Conservation (phyloP, 2,113 vertebrate species). For the Aldabrachelys gigantea region DNA sequence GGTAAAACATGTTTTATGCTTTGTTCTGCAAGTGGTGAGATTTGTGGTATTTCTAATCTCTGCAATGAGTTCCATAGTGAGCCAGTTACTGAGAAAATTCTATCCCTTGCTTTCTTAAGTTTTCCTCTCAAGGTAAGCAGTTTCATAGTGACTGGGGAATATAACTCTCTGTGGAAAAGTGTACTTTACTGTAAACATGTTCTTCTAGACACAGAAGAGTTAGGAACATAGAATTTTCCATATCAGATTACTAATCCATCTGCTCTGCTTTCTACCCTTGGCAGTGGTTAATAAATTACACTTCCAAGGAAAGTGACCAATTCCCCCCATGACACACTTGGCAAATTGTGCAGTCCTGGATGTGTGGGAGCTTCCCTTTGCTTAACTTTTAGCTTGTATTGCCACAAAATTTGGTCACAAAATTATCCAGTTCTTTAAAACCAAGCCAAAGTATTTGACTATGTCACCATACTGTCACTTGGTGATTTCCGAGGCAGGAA, state of each 20-base stretch:
- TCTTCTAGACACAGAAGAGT: neutral
- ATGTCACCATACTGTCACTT: neutral
- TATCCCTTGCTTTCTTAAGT: neutral
- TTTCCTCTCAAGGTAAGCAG: neutral
- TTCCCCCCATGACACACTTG: neutral
- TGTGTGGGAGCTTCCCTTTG: neutral
- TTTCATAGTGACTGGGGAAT: neutral
- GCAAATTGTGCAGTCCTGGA: neutral
- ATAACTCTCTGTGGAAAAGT: neutral
- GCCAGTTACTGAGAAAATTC: neutral
- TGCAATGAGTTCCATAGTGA: neutral
- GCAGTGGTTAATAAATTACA: neutral
- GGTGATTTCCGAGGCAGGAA: neutral
- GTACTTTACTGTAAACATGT: neutral
- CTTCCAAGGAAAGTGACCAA: neutral
- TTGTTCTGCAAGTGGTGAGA: neutral
- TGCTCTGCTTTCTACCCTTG: neutral
- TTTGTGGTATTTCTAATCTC: neutral
- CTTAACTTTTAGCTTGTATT: neutral
- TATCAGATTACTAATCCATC: neutral
- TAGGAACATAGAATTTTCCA: neutral
- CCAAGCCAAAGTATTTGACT: neutral
- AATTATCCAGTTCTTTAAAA: neutral
- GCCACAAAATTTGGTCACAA: neutral
- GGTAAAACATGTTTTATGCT: neutral